Conservation (phyloP, 2,888 invertebrate species). For the Orchesella flavescens region DNA sequence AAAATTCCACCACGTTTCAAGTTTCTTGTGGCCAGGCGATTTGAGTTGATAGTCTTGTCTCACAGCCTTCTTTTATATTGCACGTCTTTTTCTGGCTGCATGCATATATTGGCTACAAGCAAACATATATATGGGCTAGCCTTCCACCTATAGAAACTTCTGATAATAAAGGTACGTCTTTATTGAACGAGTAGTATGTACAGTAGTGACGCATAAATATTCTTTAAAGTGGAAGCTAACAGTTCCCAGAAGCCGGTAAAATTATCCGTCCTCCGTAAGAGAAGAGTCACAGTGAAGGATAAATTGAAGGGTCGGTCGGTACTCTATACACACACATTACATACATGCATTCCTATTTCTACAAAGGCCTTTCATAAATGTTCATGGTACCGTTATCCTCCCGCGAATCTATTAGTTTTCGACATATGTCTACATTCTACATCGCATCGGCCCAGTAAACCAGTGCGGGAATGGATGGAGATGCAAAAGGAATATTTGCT, state of each 20-base stretch:
- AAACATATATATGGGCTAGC: neutral
- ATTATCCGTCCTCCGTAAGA: slow-evolving; percentile 23
- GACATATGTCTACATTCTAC: slow-evolving; percentile 12
- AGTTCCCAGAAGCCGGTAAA: slow-evolving; percentile 24
- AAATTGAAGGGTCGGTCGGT: too few species aligned
- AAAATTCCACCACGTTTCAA: too few species aligned
- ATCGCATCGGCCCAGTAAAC: neutral
- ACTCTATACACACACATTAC: too few species aligned
- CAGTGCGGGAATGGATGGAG: neutral
- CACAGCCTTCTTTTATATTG: too few species aligned
- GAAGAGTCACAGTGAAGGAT: too few species aligned
- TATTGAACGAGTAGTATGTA: slow-evolving; percentile 9
- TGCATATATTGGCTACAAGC: too few species aligned
- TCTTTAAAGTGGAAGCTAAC: slow-evolving; percentile 37
- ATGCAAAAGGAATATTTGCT: neutral
- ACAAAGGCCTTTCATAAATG: slow-evolving; percentile 40
- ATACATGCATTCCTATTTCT: too few species aligned
- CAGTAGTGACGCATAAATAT: slow-evolving; percentile 31
- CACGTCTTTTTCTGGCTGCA: too few species aligned
- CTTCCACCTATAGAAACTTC: neutral
- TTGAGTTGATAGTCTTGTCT: too few species aligned
- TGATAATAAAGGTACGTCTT: slow-evolving; percentile 13
- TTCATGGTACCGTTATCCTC: slow-evolving; percentile 20
- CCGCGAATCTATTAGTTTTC: slow-evolving; percentile 2
- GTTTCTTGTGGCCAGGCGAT: too few species aligned